Base-by-base conservation (phyloP, 2,888 invertebrate species). In the Teinopalpus imperialis region DNA sequence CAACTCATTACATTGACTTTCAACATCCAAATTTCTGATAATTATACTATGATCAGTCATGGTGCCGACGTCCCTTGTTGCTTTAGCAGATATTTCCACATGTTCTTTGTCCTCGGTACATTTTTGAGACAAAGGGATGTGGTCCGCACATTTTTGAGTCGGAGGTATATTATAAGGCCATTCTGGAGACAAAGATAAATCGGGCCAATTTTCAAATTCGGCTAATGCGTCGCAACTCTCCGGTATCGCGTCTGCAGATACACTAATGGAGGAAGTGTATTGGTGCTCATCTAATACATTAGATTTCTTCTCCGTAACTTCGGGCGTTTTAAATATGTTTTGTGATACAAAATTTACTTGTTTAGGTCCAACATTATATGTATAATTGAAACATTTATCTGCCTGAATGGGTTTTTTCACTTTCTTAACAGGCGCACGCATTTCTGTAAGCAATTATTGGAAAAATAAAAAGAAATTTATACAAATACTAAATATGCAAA, bases 1-100 rank as follows among this genome's bases (percentile, higher is more conserved):
- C 8, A 32, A 32, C 9, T 46, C 52, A 48, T 59, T 41, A 49
- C 56, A 57, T 63, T 63, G 52, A 60, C 63, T 67, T 65, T 65
- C 63, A 51, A 72, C 68, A 65, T 70, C 57, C 12, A 43, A 34
- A 20, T 41, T n/a, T 13, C 6, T 45, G 1, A 12, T 2, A n/a
- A n/a, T n/a, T 6, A n/a, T 3, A 2, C 3, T 1, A 1, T n/a
- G 8, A 6, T 37, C 37, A 5, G 37, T 37, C 37, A 44, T 37
- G 5, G 42, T 42, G 3, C 42, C 42, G 0, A 35, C 20, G 6
- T 42, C 42, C 13, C 18, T 26, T 27, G 34, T 34, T 12, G 7
- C 9, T 24, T 18, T 18, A 13, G 2, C 21, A 13, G 10, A 27
- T 37, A 5, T 4, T 9, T 16, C 1, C n/a, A n/a, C n/a, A n/a